Evolutionary conservation across 1,140 invertebrate genomes (phyloP).

Genomic region (Phymastichus coffea): DNA sequence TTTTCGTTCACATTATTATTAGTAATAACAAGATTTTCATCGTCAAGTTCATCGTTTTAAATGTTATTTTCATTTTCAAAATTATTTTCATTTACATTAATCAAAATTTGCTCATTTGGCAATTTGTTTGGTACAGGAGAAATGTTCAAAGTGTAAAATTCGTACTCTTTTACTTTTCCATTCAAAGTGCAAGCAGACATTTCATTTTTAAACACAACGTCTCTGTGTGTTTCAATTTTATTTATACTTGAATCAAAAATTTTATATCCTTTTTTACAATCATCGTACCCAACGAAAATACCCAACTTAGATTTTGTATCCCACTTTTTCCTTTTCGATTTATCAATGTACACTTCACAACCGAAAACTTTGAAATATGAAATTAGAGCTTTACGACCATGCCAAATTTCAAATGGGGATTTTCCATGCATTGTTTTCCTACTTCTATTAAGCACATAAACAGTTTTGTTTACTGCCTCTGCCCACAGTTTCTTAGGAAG

Average conservation of each 20-base stretch:
- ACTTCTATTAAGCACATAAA: slow-evolving; percentile 24
- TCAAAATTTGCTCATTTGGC: too few relatives aligned
- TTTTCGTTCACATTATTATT: neutral
- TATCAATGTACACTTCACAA: slow-evolving; percentile 24
- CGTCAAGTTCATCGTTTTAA: neutral
- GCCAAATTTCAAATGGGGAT: slow-evolving; percentile 39
- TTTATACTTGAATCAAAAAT: neutral
- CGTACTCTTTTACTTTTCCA: neutral
- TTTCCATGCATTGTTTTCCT: slow-evolving; percentile 16
- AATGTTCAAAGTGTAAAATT: too few relatives aligned
- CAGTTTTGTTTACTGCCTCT: too few relatives aligned
- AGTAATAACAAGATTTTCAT: too few relatives aligned
- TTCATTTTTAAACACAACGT: neutral
- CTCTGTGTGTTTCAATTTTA: neutral
- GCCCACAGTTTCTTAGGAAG: slow-evolving; percentile 16
- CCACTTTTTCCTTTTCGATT: slow-evolving; percentile 27
- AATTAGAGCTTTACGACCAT: slow-evolving; percentile 31
- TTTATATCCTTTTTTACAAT: too few relatives aligned
- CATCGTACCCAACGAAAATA: slow-evolving; percentile 33
- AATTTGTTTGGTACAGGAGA: too few relatives aligned
- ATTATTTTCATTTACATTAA: too few relatives aligned
- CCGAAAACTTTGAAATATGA: slow-evolving; percentile 38
- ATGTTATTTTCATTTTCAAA: too few relatives aligned
- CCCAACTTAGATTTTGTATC: slow-evolving; percentile 30
- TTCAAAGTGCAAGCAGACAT: neutral